Percentiles rank a stretch among this genome's conserved stretches.
Conservation (phyloP, 2,888 invertebrate species). For the Ornithoptera alexandrae region DNA sequence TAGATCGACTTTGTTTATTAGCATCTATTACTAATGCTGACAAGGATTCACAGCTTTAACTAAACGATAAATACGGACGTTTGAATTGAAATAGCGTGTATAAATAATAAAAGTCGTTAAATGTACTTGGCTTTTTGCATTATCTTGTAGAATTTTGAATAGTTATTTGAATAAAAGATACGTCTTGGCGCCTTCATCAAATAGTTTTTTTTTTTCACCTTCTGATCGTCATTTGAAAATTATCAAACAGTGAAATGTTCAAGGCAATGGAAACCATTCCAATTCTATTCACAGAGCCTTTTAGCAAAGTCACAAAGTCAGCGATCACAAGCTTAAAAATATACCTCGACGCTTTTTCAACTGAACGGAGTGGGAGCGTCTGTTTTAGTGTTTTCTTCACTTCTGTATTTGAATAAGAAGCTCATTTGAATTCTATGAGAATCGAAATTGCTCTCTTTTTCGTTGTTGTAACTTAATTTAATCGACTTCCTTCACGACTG, state of each 20-base stretch:
- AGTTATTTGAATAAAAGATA: slow-evolving; percentile 57
- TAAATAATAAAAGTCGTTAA: slow-evolving; percentile 32
- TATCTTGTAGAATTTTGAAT: slow-evolving; percentile 59
- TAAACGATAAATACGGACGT: slow-evolving; percentile 27
- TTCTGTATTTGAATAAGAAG: slow-evolving; percentile 75
- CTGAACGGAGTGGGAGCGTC: slow-evolving; percentile 58
- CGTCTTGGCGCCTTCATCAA: slow-evolving; percentile 32
- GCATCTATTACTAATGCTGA: slow-evolving; percentile 29
- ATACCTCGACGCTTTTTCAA: slow-evolving; percentile 49
- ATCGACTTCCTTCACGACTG: slow-evolving; percentile 70
- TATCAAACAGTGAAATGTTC: slow-evolving; percentile 26
- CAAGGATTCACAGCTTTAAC: slow-evolving; percentile 32
- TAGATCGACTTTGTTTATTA: slow-evolving; percentile 26
- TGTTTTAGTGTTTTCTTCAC: slow-evolving; percentile 67
- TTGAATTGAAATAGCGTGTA: slow-evolving; percentile 30
- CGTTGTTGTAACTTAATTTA: slow-evolving; percentile 77
- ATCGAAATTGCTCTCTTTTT: slow-evolving; percentile 76
- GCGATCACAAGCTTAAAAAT: slow-evolving; percentile 49
- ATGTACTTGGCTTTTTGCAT: slow-evolving; percentile 48
- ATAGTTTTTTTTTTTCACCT: slow-evolving; percentile 29
- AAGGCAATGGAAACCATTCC: slow-evolving; percentile 34
- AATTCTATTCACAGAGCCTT: slow-evolving; percentile 36
- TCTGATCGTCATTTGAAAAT: slow-evolving; percentile 27
- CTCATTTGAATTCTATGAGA: slow-evolving; percentile 79
- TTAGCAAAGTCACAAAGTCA: slow-evolving; percentile 40